Evolutionary conservation across 2,888 invertebrate genomes (phyloP), one percentile per base, ranked within the genome.

Genomic region (Melanostoma mellinum): DNA sequence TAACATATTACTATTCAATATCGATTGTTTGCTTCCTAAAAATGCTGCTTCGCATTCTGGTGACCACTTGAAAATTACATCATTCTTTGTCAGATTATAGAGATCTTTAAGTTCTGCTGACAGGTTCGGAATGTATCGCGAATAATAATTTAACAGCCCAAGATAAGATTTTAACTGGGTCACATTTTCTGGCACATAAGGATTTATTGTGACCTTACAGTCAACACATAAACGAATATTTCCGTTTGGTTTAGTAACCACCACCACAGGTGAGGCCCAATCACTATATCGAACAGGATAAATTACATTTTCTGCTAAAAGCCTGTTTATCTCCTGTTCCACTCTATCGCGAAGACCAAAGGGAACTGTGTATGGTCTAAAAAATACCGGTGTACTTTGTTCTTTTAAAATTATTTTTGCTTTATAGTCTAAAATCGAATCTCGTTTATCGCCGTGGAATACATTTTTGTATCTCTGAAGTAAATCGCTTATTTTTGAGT

Each of bases 181-280:
- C n/a, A n/a, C n/a, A n/a, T n/a, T n/a, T n/a, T n/a, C n/a, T n/a
- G n/a, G 32, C 2, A 77, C 38, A 36, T 56, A 40, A 42, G 69
- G 73, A 56, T 84, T 78, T 0, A 84, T 65, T 0, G 89, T 88
- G 30, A 80, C 84, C 68, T 88, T 88, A 44, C 86, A 88, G 86
- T 90, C 88, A 3, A 87, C 86, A 85, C 88, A 88, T 35, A 89
- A 80, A 46, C 89, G 44, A 46, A 46, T 10, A 20, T 46, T 9
- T 9, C 42, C 42, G 4, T 9, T 42, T 42, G 3, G 3, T 63
- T 88, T 88, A 44, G 85, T 86, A 1, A 87, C 87, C n/a, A 87
- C 72, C 0, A 88, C 87, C 5, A 88, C 86, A 4, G 88, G 88
- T 48, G 85, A 85, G 20, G 87, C 87, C 87, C 86, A 88, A 32